Evolutionary conservation across 2,113 vertebrate genomes (phyloP).

Genomic region (Podiceps cristatus): DNA sequence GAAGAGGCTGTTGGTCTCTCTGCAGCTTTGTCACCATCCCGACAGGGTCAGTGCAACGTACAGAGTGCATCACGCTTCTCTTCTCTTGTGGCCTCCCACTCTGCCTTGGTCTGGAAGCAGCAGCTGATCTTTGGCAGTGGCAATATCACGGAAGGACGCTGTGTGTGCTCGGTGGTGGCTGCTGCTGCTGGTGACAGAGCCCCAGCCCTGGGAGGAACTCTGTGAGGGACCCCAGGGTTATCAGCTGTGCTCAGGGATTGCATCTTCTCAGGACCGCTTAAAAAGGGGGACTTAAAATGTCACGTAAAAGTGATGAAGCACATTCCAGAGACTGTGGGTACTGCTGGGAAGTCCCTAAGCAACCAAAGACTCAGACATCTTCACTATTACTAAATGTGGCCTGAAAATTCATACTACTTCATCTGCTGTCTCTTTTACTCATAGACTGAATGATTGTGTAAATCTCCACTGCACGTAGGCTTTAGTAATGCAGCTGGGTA

Average conservation of each 20-base stretch:
- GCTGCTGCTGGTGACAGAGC: background rate
- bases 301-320: accelerated
- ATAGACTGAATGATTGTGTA: background rate
- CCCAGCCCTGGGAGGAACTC: background rate
- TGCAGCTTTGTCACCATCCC: background rate
- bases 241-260: background rate
- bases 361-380: background rate
- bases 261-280: accelerated
- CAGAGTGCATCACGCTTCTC: accelerated
- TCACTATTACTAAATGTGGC: background rate
- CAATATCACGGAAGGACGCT: accelerated
- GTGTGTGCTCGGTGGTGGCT: background rate
- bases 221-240: background rate
- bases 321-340: background rate
- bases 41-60: background rate
- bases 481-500: background rate
- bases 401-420: background rate
- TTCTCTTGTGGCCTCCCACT: background rate
- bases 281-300: background rate
- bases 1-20: background rate
- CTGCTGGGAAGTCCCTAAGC: background rate
- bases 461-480: background rate
- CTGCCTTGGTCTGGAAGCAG: background rate
- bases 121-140: background rate
- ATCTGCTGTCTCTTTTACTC: background rate